Base-by-base conservation (phyloP, 2,797 vertebrate genomes). In the Sylvilagus floridanus region DNA sequence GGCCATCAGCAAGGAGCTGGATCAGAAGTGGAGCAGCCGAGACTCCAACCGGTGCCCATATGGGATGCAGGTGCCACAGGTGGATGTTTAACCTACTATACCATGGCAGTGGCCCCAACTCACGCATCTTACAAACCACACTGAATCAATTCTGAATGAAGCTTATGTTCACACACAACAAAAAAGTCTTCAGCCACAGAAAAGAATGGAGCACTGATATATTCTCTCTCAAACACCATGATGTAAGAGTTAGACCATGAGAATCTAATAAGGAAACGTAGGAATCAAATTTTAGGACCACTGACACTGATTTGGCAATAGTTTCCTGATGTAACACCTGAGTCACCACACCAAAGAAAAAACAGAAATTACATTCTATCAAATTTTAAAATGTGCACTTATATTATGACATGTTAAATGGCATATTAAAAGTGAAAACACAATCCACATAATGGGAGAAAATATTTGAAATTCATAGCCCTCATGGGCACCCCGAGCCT, bases 61-160 rank as follows among this genome's bases (percentile, higher is more conserved):
- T 37, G 37, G 37, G 37, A 37, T 37, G 37, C 37, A 37, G 37
- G 37, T 37, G 37, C 37, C 37, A 37, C 37, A 37, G 37, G 37
- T 6, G 37, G 37, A 37, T 37, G 37, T 4, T 37, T 37, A 37
- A 37, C 37, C 37, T 37, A 37, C 37, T 37, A 37, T 37, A 37
- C 37, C 37, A 37, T 37, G 37, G 37, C 37, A 37, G 37, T 37
- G 37, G 37, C 37, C 37, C 37, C 37, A 37, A 37, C 37, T 37
- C 37, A 37, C 5, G 37, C 5, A 37, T 37, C 37, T 37, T 37
- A 37, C 37, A 37, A 37, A 37, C 37, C 37, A 37, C 37, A 37
- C 37, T 37, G 72, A 75, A 91, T 50, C 62, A 84, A 83, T 22
- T 87, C 21, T 78, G 84, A 93, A 78, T 30, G 28, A 14, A 90